These are phyloP conservation scores for Diarsia rubi DNA, from an alignment of 2,888 invertebrate genomes.

Conservation along the genomic window DNA sequence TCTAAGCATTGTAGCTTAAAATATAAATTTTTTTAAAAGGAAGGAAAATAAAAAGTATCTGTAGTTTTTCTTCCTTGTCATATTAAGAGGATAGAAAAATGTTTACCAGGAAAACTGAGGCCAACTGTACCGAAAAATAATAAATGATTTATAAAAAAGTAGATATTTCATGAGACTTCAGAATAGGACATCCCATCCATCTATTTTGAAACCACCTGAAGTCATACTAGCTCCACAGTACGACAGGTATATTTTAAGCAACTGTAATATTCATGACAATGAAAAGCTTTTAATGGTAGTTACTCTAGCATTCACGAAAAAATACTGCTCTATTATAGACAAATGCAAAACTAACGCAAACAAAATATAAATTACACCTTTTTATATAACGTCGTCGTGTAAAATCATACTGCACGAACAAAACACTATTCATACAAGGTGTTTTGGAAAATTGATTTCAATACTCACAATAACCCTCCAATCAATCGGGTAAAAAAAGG, in stretches of 20 bases:
- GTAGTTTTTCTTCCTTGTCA: background rate
- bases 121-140: background rate
- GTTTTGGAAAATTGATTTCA: background rate
- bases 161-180: background rate
- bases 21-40: constrained; percentile 11
- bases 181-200: background rate
- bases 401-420: background rate
- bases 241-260: background rate
- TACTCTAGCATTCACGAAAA: background rate
- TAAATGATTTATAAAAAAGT: background rate
- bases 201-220: background rate
- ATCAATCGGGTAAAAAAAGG: background rate
- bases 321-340: background rate
- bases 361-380: background rate
- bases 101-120: background rate
- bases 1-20: constrained; percentile 27
- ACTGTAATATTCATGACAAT: background rate
- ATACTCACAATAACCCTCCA: too few relatives aligned
- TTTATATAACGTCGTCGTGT: background rate
- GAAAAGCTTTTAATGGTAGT: background rate
- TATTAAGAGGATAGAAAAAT: background rate
- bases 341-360: background rate
- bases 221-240: background rate
- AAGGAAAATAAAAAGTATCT: background rate
- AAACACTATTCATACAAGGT: background rate